phyloP scores from a whole-genome alignment of 2,113 vertebrate genomes.

The Bettongia penicillata region DNA sequence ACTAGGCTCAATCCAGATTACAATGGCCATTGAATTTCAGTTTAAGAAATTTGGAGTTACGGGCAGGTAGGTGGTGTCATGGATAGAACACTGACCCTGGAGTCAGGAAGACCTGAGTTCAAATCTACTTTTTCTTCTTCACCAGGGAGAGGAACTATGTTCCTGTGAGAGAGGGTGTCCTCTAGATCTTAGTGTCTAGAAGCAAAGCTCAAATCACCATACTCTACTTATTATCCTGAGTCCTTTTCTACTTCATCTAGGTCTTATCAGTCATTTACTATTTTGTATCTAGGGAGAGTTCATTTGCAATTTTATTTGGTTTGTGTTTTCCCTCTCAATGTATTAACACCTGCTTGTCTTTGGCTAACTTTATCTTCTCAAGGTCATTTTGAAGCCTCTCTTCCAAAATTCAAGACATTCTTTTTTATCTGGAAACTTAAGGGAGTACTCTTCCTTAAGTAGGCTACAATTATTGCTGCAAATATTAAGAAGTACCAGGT shows the following conservation, averaged over 20 bases:
- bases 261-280: neutral
- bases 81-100: no score
- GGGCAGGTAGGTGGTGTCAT: no score
- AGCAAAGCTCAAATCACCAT: neutral
- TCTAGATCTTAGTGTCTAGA: neutral
- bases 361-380: constrained; percentile 24
- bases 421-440: constrained; percentile 23
- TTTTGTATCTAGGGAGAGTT: neutral
- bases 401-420: constrained; percentile 9
- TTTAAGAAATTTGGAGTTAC: no score
- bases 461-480: neutral
- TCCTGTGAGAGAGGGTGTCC: no score
- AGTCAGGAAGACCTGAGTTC: no score
- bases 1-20: no score
- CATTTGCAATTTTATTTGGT: neutral
- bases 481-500: neutral
- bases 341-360: neutral
- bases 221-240: neutral
- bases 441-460: neutral
- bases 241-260: neutral
- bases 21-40: no score
- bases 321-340: constrained; percentile 15
- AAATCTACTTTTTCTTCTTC: neutral
- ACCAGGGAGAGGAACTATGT: no score
- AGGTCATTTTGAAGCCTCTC: constrained; percentile 38